Evolutionary conservation across 2,888 invertebrate genomes (phyloP).

Genomic region (Coronaproctus castanopsis): DNA sequence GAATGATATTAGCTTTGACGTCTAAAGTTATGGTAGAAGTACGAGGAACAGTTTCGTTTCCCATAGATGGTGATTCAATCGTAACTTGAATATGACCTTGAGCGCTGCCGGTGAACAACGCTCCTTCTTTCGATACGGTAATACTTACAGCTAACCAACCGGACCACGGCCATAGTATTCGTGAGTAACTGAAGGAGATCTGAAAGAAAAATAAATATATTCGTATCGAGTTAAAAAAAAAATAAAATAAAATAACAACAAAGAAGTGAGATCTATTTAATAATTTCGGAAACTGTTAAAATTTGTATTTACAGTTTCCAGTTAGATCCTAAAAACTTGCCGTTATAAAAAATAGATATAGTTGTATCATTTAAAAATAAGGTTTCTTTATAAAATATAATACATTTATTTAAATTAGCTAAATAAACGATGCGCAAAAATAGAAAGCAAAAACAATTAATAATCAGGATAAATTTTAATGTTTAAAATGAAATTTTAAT

Average conservation of each 20-base stretch:
- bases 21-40: constrained; percentile 40
- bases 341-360: too few species aligned
- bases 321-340: too few species aligned
- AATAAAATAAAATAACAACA: constrained; percentile 2
- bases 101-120: constrained; percentile 47
- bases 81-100: constrained; percentile 64
- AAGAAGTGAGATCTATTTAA: too few species aligned
- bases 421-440: too few species aligned
- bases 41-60: constrained; percentile 33
- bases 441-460: too few species aligned
- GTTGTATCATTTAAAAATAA: too few species aligned
- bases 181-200: constrained; percentile 48
- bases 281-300: too few species aligned
- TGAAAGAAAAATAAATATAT: constrained; percentile 16
- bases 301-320: too few species aligned
- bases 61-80: constrained; percentile 52
- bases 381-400: too few species aligned
- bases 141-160: constrained; percentile 77
- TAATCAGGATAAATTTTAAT: too few species aligned
- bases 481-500: too few species aligned
- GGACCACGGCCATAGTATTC: constrained; percentile 88
- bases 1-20: constrained; percentile 64
- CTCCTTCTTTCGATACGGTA: constrained; percentile 35
- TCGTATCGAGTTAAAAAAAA: constrained; percentile 1
- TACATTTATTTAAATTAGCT: too few species aligned